phyloP scores from a whole-genome alignment of 2,113 vertebrate species.

The Xyrauchen texanus region DNA sequence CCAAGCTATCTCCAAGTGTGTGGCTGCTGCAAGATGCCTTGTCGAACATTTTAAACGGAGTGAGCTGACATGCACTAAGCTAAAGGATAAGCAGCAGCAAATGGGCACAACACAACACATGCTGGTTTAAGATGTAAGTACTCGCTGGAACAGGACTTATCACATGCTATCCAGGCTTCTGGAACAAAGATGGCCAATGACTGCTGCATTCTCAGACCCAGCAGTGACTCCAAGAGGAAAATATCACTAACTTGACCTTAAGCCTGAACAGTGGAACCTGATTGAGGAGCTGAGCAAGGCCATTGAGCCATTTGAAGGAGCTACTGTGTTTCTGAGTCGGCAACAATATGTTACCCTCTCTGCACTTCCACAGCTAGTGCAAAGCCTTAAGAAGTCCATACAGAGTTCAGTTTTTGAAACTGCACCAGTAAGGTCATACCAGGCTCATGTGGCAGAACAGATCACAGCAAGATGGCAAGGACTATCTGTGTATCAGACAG shows the following conservation, averaged over 20 bases:
- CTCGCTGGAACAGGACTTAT: constrained; percentile 28
- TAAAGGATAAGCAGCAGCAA: constrained; percentile 50
- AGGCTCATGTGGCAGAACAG: constrained; percentile 30
- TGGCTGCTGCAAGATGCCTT: constrained; percentile 29
- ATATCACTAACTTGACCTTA: constrained; percentile 36
- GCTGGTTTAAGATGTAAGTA: constrained; percentile 36
- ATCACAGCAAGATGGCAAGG: constrained; percentile 35
- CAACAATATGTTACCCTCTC: constrained; percentile 38
- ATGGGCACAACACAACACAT: constrained; percentile 18
- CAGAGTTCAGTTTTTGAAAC: constrained; percentile 32
- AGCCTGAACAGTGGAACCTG: constrained; percentile 45
- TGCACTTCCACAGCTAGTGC: constrained; percentile 45
- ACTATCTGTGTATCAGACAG: constrained; percentile 5
- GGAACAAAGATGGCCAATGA: constrained; percentile 43
- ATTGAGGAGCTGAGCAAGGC: constrained; percentile 27
- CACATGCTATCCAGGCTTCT: constrained; percentile 35
- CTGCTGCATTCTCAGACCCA: constrained; percentile 33
- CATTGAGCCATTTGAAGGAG: constrained; percentile 31
- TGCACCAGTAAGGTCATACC: constrained; percentile 28
- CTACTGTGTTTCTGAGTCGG: constrained; percentile 39
- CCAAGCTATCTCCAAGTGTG: constrained; percentile 27
- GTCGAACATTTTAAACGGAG: constrained; percentile 51
- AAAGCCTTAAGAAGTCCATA: constrained; percentile 32
- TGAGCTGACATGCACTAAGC: constrained; percentile 45
- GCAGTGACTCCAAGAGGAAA: constrained; percentile 32